Base-by-base conservation (phyloP, 1,140 invertebrate genomes). In the Zaprionus nigranus region DNA sequence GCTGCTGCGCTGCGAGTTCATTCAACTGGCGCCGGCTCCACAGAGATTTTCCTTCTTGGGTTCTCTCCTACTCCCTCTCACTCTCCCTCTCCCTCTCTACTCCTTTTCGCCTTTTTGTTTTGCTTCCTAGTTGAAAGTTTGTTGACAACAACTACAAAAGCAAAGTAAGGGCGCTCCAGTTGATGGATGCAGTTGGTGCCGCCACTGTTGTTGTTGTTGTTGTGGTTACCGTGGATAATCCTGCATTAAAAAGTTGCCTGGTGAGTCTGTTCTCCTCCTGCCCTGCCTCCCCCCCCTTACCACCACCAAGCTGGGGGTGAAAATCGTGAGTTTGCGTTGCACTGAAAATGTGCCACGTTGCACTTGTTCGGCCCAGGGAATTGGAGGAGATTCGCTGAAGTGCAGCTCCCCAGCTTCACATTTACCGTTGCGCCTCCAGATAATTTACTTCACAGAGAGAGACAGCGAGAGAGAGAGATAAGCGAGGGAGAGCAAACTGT, bases 301-400 rank as follows among this genome's bases (percentile, higher is more conserved):
- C 17, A 7, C 11, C 24, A 22, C 17, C 36, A 62, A 73, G 60
- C 69, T 70, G 81, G 85, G 85, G 85, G 81, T 88, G 85, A 90
- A 88, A 88, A 88, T 88, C 84, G 84, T 88, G 84, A 90, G 85
- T 80, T 64, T 62, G 63, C 78, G 77, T 77, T 79, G 67, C 56
- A 68, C 36, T 61, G 61, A 88, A 87, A 87, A 84, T 88, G 84
- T 88, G 84, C 84, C 85, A 88, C 85, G 84, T 84, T 88, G 85
- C 84, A 88, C 84, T 88, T 88, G 84, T 81, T 87, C 46, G 66
- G 62, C 57, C 22, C 57, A 73, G 69, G 69, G 74, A 72, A 65
- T 66, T 61, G 64, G 60, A 59, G 73, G 57, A 64, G 64, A 60
- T 68, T 74, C 46, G 71, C 71, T 61, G 59, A 72, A 65, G 74